Conservation (phyloP, 1,140 invertebrate genomes). For the Trichonephila clavipes region DNA sequence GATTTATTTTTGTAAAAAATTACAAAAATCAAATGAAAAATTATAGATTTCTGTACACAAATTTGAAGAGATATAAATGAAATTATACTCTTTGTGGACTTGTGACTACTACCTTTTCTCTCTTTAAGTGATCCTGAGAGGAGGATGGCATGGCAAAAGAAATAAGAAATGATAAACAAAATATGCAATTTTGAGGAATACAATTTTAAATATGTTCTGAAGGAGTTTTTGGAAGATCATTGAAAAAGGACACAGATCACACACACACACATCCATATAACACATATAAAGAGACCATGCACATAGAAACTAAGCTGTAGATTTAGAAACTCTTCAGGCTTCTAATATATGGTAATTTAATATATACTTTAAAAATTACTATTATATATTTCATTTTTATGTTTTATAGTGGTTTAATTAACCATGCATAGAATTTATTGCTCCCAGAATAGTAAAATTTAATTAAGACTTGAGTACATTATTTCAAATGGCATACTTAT, state of each 20-base stretch:
- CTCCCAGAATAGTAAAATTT: no score
- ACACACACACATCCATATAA: neutral
- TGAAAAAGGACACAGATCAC: neutral
- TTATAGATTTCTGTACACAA: neutral
- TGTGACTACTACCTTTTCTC: constrained; percentile 73
- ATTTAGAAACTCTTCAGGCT: no score
- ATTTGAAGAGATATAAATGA: constrained; percentile 6
- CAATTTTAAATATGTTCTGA: constrained; percentile 4
- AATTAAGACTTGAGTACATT: no score
- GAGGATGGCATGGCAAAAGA: constrained; percentile 67
- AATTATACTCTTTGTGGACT: constrained; percentile 32
- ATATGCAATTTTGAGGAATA: constrained; percentile 51
- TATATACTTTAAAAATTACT: no score
- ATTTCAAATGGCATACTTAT: no score
- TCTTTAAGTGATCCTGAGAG: constrained; percentile 73
- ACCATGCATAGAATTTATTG: no score
- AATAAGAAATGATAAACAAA: constrained; percentile 55
- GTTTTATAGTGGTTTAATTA: no score
- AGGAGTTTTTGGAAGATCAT: neutral
- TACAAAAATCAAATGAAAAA: constrained; percentile 21
- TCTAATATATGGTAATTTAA: no score
- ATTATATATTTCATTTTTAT: no score
- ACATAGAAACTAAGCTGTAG: no score
- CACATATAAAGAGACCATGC: neutral
- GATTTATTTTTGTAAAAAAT: constrained; percentile 9